These are phyloP conservation scores for Crotalus adamanteus DNA, from an alignment of 2,797 vertebrate species.

Conservation along the genomic window DNA sequence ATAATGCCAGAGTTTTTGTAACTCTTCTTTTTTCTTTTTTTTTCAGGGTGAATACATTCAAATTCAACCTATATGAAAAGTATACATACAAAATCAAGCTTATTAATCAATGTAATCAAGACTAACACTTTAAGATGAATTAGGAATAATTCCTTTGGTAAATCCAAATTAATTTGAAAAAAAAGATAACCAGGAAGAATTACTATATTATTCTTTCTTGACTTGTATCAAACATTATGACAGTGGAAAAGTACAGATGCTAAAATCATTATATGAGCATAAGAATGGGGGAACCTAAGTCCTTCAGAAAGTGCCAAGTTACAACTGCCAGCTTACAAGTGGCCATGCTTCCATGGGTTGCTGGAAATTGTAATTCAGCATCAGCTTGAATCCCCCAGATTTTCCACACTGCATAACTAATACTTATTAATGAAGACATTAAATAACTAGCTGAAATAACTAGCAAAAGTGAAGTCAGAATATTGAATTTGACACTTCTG, in stretches of 20 bases:
- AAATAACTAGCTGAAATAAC: background rate
- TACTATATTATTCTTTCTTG: background rate
- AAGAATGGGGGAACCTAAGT: background rate
- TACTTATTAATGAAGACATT: background rate
- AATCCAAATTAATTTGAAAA: background rate
- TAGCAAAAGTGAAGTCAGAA: background rate
- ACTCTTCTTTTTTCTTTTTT: slow-evolving; percentile 92
- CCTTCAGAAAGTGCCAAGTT: background rate
- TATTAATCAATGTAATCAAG: background rate
- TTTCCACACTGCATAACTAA: background rate
- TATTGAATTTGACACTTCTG: background rate
- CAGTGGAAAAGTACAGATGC: background rate
- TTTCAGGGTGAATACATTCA: slow-evolving; percentile 88
- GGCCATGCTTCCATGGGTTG: background rate
- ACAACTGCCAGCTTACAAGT: background rate
- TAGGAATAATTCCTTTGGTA: background rate
- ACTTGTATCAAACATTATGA: background rate
- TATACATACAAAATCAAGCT: slow-evolving; percentile 22
- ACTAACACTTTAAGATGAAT: background rate
- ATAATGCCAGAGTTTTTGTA: slow-evolving; percentile 91
- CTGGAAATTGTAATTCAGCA: background rate
- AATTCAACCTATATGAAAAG: slow-evolving; percentile 77
- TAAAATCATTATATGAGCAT: background rate
- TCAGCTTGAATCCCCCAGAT: background rate
- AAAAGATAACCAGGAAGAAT: background rate